Conservation (phyloP, 2,113 vertebrate species). For the Erythrolamprus reginae region DNA sequence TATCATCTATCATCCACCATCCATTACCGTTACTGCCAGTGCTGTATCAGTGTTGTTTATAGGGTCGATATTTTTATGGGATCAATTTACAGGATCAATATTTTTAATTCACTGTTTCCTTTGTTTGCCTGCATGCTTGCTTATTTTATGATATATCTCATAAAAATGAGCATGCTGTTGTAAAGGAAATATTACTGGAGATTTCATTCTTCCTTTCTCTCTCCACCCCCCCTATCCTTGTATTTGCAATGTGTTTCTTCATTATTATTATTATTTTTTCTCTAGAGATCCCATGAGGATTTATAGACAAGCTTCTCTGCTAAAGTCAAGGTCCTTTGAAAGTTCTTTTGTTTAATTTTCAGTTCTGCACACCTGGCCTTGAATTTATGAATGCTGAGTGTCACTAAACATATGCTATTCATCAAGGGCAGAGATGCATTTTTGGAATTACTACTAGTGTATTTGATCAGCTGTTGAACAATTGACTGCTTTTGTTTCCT, state of each 20-base stretch:
- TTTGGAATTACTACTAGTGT: conserved; percentile 19
- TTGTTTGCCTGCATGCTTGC: not conserved
- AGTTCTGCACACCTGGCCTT: not conserved
- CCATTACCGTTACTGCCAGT: not conserved
- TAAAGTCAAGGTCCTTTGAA: conserved; percentile 32
- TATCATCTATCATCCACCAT: not conserved
- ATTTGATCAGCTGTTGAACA: conserved; percentile 21
- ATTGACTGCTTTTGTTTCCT: not conserved
- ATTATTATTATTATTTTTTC: conserved; percentile 29
- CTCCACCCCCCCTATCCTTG: conserved; percentile 45
- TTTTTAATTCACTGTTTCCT: not conserved
- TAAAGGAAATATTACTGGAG: conserved; percentile 47
- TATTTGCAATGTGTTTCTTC: conserved; percentile 47
- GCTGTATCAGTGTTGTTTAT: conserved; percentile 33
- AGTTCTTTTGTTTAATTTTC: not conserved
- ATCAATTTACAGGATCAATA: not conserved
- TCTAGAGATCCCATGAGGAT: conserved; percentile 20
- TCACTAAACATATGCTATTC: not conserved
- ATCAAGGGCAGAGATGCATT: conserved; percentile 13
- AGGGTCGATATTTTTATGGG: conserved; percentile 40
- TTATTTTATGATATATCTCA: conserved; percentile 59
- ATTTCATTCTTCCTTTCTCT: conserved; percentile 47
- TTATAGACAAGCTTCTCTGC: conserved; percentile 19
- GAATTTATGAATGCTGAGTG: conserved; percentile 12
- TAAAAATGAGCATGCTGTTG: conserved; percentile 28